Base-by-base conservation (phyloP, 2,113 vertebrate species). In the Mirza zaza region DNA sequence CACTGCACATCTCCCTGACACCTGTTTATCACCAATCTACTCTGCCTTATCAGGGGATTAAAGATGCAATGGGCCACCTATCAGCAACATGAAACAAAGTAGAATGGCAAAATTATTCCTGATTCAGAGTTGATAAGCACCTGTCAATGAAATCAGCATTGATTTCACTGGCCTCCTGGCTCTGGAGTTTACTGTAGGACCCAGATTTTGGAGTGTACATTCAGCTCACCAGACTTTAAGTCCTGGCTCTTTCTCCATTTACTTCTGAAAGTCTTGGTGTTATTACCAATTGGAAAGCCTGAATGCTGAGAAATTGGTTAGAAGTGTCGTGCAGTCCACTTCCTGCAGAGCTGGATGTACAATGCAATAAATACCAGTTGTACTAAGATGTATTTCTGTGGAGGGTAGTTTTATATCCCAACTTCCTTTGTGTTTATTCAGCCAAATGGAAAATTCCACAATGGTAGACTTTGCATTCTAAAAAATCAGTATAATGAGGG, bases 361-460 rank as follows among this genome's bases (percentile, higher is more conserved):
- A 76, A 34, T 23, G 55, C 52, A 36, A 45, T 87, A 87, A 96
- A 81, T 61, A 73, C 75, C 42, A 50, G 94, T 84, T 81, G 45
- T 42, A 34, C 70, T 6, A n/a, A 95, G 76, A 82, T 77, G 87
- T 48, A 76, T 93, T 95, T 90, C 96, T 96, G 92, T 23, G 73
- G 80, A 93, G 79, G 59, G 36, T 55, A 59, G 76, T 94, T 97
- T 95, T 82, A 84, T 48, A 73, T 76, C 96, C 67, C 87, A 71
- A 92, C 77, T 87, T 87, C 97, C 83, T 94, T 93, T 77, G 8
- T 96, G 92, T 97, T 97, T 95, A 96, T 81, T 93, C 75, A 96
- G 96, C 80, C 96, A 94, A 90, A 92, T 95, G 97, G 97, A 97
- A 97, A 98, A 98, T 97, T 98, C 96, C 95, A 97, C 86, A 95